Base-by-base conservation (phyloP, 2,888 invertebrate species). In the Empis stercorea region DNA sequence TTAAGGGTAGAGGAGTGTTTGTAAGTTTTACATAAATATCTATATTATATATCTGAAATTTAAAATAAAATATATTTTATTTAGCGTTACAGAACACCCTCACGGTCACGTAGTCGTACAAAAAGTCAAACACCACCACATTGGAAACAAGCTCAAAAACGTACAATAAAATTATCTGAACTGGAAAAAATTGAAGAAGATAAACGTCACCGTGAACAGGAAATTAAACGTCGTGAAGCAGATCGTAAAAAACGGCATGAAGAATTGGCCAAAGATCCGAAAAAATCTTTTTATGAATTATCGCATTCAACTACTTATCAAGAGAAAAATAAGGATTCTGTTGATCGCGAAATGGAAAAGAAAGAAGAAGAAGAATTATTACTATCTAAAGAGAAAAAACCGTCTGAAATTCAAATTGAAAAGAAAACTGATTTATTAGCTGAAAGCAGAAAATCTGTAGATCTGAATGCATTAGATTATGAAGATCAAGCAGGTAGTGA, bases 111-210 rank as follows among this genome's bases (percentile, higher is more conserved):
- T 13, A 87, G 87, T 49, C 80, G 92, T 1, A 88, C 88, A 0
- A 78, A 89, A 46, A 93, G 93, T 59, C 80, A 79, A 27, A 95
- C 95, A 1, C 95, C 95, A 10, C 88, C 93, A 9, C 94, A 95
- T 69, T 95, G 95, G 95, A 80, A 86, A 38, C 84, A 87, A 60
- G 92, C 91, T 50, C 87, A 89, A 64, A 77, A 84, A 17, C 76
- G 88, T 45, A 86, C 87, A 43, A 86, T 92, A 53, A 87, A 87
- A 64, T 71, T 87, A 2, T 81, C 84, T 0, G 87, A 91, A 59
- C 79, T 84, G 59, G 85, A 88, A 71, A 79, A 79, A 55, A 70
- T 78, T 10, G 84, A 84, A 59, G 76, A 79, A n/a, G 80, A 82
- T 55, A 75, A 78, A 6, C 74, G 75, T 17, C 68, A 76, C 44